These are phyloP conservation scores for Hypomecis punctinalis DNA, from an alignment of 2,888 invertebrate species.

Conservation along the genomic window DNA sequence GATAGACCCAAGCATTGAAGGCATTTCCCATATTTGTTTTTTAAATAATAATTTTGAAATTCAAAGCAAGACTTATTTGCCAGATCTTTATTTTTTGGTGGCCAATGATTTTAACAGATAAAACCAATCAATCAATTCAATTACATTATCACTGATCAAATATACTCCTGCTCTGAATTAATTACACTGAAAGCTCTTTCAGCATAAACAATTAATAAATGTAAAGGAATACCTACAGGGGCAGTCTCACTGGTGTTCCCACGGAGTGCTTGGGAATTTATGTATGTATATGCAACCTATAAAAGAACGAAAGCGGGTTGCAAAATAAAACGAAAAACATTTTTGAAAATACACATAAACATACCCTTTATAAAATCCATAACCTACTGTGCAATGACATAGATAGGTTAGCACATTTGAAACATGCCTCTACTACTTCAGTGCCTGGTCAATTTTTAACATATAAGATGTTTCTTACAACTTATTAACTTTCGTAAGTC, in stretches of 20 bases:
- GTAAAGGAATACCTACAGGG: constrained; percentile 88
- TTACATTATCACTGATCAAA: constrained; percentile 7
- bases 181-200: constrained; percentile 26
- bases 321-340: constrained; percentile 73
- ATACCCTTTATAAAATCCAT: constrained; percentile 35
- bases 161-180: constrained; percentile 31
- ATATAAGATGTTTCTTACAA: constrained; percentile 9
- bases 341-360: constrained; percentile 47
- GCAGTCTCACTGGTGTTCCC: constrained; percentile 85
- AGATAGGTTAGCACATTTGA: constrained; percentile 53
- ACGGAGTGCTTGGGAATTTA: constrained; percentile 75
- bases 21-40: constrained; percentile 29
- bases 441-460: constrained; percentile 33
- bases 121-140: neutral
- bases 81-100: neutral
- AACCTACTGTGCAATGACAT: constrained; percentile 38
- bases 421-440: constrained; percentile 45
- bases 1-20: constrained; percentile 47
- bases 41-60: constrained; percentile 8
- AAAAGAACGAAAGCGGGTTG: constrained; percentile 85
- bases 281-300: constrained; percentile 87
- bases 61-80: constrained; percentile 32
- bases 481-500: constrained; percentile 1
- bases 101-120: neutral
- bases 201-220: constrained; percentile 34